phyloP scores from a whole-genome alignment of 2,113 vertebrate genomes.

The Tringa solitaria region DNA sequence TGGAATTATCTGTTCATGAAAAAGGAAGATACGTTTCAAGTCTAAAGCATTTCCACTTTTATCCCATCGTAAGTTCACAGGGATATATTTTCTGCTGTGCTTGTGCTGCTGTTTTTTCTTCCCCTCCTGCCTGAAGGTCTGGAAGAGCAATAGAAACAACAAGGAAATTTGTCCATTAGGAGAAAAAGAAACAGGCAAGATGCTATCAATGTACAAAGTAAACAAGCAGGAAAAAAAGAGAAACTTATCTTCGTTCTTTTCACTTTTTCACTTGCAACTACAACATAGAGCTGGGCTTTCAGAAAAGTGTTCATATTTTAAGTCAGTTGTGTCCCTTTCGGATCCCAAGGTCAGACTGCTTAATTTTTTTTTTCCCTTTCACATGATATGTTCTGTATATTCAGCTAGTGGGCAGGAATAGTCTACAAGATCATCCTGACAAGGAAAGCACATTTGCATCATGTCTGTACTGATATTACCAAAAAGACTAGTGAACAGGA shows the following conservation, averaged over 20 bases:
- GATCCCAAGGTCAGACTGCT: slow-evolving; percentile 12
- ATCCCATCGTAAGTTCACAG: background rate
- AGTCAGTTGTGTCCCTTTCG: background rate
- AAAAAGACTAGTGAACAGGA: slow-evolving; percentile 60
- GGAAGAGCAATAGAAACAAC: background rate
- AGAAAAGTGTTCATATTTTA: background rate
- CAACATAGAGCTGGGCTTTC: background rate
- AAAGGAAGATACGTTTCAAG: background rate
- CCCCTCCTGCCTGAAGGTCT: background rate
- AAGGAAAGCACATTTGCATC: slow-evolving; percentile 36
- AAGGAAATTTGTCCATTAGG: slow-evolving; percentile 11
- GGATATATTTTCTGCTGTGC: background rate
- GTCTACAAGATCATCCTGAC: background rate
- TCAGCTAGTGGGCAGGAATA: background rate
- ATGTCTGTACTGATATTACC: slow-evolving; percentile 21
- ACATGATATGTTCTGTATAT: background rate
- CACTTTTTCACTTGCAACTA: background rate
- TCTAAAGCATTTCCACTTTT: background rate
- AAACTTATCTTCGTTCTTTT: background rate
- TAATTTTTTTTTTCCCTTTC: background rate
- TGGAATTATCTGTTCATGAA: background rate
- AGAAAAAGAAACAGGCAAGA: background rate
- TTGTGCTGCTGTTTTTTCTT: background rate
- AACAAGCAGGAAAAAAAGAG: background rate
- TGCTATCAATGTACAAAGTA: background rate